These are phyloP conservation scores for Urophycis tenuis DNA, from an alignment of 2,797 vertebrate genomes.

Conservation along the genomic window DNA sequence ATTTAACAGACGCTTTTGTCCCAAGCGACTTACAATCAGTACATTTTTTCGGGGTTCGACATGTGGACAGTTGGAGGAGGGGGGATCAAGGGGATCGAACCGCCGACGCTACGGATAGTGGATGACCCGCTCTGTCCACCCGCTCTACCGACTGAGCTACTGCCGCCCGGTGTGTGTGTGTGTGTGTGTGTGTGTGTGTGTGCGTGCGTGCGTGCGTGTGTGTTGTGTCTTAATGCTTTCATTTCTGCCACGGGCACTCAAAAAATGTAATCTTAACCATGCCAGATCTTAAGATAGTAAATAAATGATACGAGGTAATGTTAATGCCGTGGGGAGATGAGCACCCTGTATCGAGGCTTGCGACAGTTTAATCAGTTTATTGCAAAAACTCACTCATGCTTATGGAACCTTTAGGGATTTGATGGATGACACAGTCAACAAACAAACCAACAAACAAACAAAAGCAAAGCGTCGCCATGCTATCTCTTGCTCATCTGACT, in stretches of 20 bases:
- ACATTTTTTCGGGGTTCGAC: too few species aligned
- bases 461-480: constrained; percentile 30
- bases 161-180: not conserved
- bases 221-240: not conserved
- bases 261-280: not conserved
- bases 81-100: too few species aligned
- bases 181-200: not conserved
- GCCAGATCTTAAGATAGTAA: constrained; percentile 12
- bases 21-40: too few species aligned
- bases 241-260: not conserved
- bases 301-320: constrained; percentile 18
- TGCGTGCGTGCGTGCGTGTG: not conserved
- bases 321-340: constrained; percentile 25
- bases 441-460: constrained; percentile 23
- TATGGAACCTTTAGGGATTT: constrained; percentile 20
- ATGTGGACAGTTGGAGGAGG: too few species aligned
- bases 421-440: constrained; percentile 51
- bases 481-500: constrained; percentile 37
- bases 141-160: too few species aligned
- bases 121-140: too few species aligned
- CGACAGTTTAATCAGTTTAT: constrained; percentile 27
- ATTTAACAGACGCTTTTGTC: too few species aligned
- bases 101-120: too few species aligned
- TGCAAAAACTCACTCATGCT: constrained; percentile 29
- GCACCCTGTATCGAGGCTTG: constrained; percentile 22